Evolutionary conservation across 2,888 invertebrate species (phyloP), one percentile per base, ranked within the genome.

Genomic region (Leptinotarsa peninsularis): DNA sequence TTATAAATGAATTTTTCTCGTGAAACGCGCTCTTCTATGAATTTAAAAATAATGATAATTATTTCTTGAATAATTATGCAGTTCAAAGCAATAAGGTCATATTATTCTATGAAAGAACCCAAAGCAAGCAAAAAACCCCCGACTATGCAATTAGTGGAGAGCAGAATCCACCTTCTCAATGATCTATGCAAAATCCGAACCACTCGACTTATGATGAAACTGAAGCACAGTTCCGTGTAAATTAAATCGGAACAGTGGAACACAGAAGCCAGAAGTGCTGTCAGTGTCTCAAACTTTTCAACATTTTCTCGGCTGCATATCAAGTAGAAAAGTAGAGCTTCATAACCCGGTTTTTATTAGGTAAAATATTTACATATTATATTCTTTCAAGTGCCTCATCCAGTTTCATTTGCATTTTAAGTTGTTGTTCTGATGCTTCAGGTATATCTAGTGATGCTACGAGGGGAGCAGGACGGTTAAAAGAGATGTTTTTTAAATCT

Each of bases 291-390:
- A 54, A 68, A 68, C 68, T 54, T 27, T 68, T 68, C 18, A 43
- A 50, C 54, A 18, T 68, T n/a, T 68, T n/a, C 56, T 23, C 54
- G 27, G 33, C n/a, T 56, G 68, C 68, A 68, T 54, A 68, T 23
- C 52, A 56, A 68, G 68, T 68, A 68, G 52, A 67, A 50, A 67
- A 67, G 68, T 43, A 56, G 54, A 68, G 33, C 52, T 54, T n/a
- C 33, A 33, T 18, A 68, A 68, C 54, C 33, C 54, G 52, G 68
- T 68, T 68, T 67, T 68, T 68, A 54, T 54, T 68, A 43, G 43
- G 56, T 54, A n/a, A 54, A 56, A 56, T 56, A 69, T 69, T 69
- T 33, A 69, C 69, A 69, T 69, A 56, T 69, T 69, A 69, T 69
- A 69, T 69, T 69, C 56, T 69, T 69, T 52, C 54, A 33, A 69